These are phyloP conservation scores for Bujurquina vittata DNA, from an alignment of 2,113 vertebrate genomes.

Conservation along the genomic window DNA sequence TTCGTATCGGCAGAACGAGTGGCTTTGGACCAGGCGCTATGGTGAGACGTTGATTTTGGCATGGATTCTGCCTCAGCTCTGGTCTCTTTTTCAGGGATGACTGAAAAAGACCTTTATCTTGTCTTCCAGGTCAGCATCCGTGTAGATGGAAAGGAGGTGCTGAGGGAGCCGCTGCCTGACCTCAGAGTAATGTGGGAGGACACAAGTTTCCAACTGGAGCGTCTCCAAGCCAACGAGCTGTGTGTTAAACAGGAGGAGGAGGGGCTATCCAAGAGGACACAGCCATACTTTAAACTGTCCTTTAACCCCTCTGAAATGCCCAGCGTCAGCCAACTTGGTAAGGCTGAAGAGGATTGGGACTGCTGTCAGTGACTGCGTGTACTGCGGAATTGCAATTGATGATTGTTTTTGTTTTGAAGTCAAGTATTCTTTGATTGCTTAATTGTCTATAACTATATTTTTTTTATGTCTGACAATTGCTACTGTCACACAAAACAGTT, in stretches of 20 bases:
- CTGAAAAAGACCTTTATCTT: background rate
- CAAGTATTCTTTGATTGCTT: background rate
- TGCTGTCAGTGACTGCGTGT: background rate
- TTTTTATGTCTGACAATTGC: background rate
- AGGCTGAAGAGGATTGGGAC: conserved; percentile 5
- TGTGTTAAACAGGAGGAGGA: conserved; percentile 85
- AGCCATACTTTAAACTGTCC: conserved; percentile 83
- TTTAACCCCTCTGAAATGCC: conserved; percentile 78
- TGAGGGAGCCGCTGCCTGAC: conserved; percentile 78
- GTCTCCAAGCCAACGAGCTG: conserved; percentile 82
- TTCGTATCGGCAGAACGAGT: conserved; percentile 80
- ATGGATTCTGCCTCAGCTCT: too few relatives aligned
- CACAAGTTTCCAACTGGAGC: conserved; percentile 90
- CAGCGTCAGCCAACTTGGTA: conserved; percentile 72
- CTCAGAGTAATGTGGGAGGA: conserved; percentile 90
- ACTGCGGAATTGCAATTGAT: background rate
- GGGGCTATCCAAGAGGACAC: conserved; percentile 79
- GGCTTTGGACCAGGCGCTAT: conserved; percentile 80
- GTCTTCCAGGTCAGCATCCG: conserved; percentile 78
- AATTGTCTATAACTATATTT: background rate
- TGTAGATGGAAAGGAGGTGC: conserved; percentile 79
- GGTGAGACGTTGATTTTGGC: conserved; percentile 75
- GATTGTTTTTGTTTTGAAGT: background rate
- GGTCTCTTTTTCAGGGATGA: background rate
- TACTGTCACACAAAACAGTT: background rate